Evolutionary conservation across 2,113 vertebrate species (phyloP).

Genomic region (Thamnophis sirtalis): DNA sequence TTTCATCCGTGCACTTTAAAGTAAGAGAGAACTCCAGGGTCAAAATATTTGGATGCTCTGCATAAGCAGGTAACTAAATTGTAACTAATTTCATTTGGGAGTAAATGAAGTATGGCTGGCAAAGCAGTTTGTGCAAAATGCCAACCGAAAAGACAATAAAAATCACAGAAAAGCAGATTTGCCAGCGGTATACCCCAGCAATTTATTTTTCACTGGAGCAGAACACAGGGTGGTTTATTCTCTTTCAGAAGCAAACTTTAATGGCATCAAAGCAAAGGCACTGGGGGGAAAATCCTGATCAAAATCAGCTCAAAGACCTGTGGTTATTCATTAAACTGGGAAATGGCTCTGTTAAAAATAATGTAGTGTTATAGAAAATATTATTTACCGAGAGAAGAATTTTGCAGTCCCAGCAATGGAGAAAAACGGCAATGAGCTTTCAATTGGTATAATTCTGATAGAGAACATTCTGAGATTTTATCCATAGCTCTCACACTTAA

Average conservation of each 20-base stretch:
- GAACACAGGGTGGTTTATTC: slow-evolving; percentile 21
- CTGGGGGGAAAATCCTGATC: slow-evolving; percentile 62
- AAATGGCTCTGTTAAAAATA: slow-evolving; percentile 55
- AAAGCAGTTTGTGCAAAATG: not conserved
- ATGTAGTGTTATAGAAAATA: slow-evolving; percentile 59
- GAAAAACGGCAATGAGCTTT: not conserved
- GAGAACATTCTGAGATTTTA: not conserved
- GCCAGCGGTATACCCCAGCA: not conserved
- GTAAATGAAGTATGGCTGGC: not conserved
- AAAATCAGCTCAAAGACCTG: slow-evolving; percentile 29
- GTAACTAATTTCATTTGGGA: not conserved
- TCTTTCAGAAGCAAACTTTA: slow-evolving; percentile 20
- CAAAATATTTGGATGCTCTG: not conserved
- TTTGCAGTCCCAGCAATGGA: slow-evolving; percentile 14
- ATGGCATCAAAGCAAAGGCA: slow-evolving; percentile 17
- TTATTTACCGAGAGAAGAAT: slow-evolving; percentile 52
- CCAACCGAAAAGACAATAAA: not conserved
- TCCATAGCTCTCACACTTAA: not conserved
- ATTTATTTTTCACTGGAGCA: not conserved
- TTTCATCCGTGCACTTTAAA: not conserved
- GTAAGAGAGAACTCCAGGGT: not conserved
- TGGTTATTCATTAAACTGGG: slow-evolving; percentile 16
- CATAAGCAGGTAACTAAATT: not conserved
- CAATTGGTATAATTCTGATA: not conserved
- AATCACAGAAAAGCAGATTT: not conserved